Evolutionary conservation across 2,888 invertebrate genomes (phyloP).

Genomic region (Agriopis leucophaearia): DNA sequence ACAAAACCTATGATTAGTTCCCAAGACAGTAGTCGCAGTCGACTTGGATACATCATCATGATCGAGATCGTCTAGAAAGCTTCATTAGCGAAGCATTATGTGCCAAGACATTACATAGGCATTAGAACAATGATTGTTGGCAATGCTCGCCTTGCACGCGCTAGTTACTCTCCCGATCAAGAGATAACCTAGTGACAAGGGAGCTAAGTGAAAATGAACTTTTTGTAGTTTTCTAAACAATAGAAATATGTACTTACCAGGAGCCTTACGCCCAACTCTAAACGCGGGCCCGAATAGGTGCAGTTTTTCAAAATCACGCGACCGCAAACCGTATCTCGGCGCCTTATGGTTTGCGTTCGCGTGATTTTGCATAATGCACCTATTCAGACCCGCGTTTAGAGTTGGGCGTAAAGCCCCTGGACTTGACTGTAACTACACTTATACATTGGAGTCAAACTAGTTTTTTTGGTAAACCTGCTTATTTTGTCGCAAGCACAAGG

Average conservation of each 20-base stretch:
- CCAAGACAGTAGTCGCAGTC: conserved; percentile 14
- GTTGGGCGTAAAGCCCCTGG: too few species aligned
- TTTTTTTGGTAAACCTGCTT: too few species aligned
- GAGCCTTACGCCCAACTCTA: too few species aligned
- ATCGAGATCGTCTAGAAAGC: conserved; percentile 40
- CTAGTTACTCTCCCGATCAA: conserved; percentile 65
- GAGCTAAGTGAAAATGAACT: conserved; percentile 51
- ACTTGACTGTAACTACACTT: too few species aligned
- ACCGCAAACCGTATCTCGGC: too few species aligned
- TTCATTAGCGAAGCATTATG: conserved; percentile 49
- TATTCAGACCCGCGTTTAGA: too few species aligned
- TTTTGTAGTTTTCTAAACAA: conserved; percentile 30
- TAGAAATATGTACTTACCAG: not conserved
- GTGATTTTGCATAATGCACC: too few species aligned
- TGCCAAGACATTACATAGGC: conserved; percentile 45
- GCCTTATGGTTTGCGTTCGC: too few species aligned
- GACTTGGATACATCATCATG: conserved; percentile 15
- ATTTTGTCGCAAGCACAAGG: too few species aligned
- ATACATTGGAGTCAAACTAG: too few species aligned
- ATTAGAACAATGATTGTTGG: conserved; percentile 64
- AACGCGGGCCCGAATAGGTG: too few species aligned
- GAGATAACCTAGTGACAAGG: conserved; percentile 63
- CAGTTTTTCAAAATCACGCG: too few species aligned
- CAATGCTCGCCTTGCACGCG: conserved; percentile 71
- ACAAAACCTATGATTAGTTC: conserved; percentile 4